Conservation (phyloP, 2,797 vertebrate species). For the Pempheris klunzingeri region DNA sequence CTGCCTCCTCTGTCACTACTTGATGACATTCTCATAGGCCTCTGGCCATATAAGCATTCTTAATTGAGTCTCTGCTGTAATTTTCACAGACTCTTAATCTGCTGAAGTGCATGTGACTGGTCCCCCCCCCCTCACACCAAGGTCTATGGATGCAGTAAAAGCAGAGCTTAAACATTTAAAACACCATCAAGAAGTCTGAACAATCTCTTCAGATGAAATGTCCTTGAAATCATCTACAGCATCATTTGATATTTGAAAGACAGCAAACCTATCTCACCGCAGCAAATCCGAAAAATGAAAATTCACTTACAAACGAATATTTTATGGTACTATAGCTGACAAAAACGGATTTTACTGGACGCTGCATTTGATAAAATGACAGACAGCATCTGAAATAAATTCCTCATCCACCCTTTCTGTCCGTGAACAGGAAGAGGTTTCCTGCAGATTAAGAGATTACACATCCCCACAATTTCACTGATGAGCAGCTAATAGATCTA, state of each 20-base stretch:
- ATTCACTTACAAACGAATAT: neutral
- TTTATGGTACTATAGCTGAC: neutral
- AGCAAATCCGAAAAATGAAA: neutral
- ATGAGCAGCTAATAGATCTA: slow-evolving; percentile 72
- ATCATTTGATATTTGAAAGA: neutral
- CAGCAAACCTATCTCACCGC: neutral
- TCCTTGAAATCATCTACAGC: neutral
- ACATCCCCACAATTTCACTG: slow-evolving; percentile 55
- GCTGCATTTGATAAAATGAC: slow-evolving; percentile 1
- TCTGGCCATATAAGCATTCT: slow-evolving; percentile 35
- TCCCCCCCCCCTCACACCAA: neutral
- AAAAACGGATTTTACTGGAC: neutral
- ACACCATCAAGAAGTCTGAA: neutral
- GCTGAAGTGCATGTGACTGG: slow-evolving; percentile 10
- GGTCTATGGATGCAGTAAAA: neutral
- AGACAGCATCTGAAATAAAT: slow-evolving; percentile 30
- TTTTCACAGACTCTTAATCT: slow-evolving; percentile 63
- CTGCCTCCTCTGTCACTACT: slow-evolving; percentile 32
- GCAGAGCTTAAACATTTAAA: neutral
- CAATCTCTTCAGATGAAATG: neutral
- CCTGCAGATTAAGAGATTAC: slow-evolving; percentile 71
- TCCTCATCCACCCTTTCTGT: slow-evolving; percentile 27
- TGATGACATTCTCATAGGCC: slow-evolving; percentile 54
- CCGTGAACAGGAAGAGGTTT: slow-evolving; percentile 60
- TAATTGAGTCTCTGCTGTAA: slow-evolving; percentile 57